These are phyloP conservation scores for Microcebus murinus DNA, from an alignment of 2,113 vertebrate genomes.

Conservation along the genomic window DNA sequence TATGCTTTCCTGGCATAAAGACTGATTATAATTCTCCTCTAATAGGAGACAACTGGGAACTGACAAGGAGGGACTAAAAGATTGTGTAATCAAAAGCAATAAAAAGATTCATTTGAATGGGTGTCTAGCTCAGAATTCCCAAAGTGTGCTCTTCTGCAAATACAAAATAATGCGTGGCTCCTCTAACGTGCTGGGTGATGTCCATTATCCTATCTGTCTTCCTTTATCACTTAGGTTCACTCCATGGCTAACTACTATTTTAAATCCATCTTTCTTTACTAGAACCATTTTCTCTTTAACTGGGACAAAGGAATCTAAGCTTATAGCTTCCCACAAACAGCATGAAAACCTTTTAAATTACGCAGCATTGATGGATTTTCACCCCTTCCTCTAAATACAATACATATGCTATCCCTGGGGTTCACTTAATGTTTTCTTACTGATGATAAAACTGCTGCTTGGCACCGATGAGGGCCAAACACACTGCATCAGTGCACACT, in stretches of 20 bases:
- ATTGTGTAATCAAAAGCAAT: constrained; percentile 56
- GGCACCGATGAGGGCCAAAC: not conserved
- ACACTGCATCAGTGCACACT: constrained; percentile 18
- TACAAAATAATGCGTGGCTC: not conserved
- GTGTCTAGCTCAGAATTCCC: constrained; percentile 38
- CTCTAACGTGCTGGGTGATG: not conserved
- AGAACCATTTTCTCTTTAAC: constrained; percentile 66
- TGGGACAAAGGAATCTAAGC: constrained; percentile 62
- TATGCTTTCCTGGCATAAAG: constrained; percentile 46
- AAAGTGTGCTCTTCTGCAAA: constrained; percentile 37
- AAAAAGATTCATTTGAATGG: constrained; percentile 62
- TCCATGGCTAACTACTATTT: constrained; percentile 54
- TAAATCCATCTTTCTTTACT: constrained; percentile 67
- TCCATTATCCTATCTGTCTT: constrained; percentile 49
- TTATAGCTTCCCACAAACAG: constrained; percentile 41
- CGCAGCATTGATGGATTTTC: constrained; percentile 58
- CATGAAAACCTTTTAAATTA: constrained; percentile 71
- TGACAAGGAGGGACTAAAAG: constrained; percentile 50
- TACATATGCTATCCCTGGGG: constrained; percentile 47
- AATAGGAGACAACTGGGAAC: constrained; percentile 53
- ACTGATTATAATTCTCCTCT: constrained; percentile 57
- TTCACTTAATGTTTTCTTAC: constrained; percentile 63
- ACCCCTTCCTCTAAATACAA: constrained; percentile 61
- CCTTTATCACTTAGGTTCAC: constrained; percentile 57
- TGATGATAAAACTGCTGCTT: constrained; percentile 44